Evolutionary conservation across 92 coral and sea anemone genomes (phyloP).

Genomic region (Epizoanthus illoricatus): DNA sequence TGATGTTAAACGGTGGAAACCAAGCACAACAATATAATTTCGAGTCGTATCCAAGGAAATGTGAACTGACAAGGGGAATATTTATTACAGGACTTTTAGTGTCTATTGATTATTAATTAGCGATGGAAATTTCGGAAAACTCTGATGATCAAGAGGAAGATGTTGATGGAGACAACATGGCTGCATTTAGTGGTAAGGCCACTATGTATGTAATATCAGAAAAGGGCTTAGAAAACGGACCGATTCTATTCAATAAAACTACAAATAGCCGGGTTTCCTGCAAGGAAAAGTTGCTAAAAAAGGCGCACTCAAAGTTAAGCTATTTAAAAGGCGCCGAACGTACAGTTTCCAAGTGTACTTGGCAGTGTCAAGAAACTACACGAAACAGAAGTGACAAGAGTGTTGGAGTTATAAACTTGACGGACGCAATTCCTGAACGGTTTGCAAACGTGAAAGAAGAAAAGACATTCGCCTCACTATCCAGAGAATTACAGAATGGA

Average conservation of each 20-base stretch:
- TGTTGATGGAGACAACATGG: neutral
- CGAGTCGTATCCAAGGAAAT: neutral
- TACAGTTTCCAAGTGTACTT: neutral
- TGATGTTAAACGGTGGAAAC: neutral
- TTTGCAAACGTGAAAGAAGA: neutral
- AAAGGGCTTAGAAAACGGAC: slow-evolving; percentile 61
- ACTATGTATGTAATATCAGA: slow-evolving; percentile 80
- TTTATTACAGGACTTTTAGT: neutral
- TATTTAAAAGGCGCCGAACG: neutral
- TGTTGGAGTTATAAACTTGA: neutral
- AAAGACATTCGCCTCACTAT: slow-evolving; percentile 13
- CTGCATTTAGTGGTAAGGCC: slow-evolving; percentile 36
- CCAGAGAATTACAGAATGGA: slow-evolving; percentile 23
- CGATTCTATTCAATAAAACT: slow-evolving; percentile 26
- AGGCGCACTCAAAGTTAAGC: slow-evolving; percentile 4
- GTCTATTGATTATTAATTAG: neutral
- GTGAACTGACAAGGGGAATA: neutral
- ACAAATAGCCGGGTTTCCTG: slow-evolving; percentile 43
- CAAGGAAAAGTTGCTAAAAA: neutral
- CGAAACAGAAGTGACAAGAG: neutral
- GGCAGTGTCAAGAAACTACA: neutral
- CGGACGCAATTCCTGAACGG: slow-evolving; percentile 3
- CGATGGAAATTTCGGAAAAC: neutral
- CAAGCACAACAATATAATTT: neutral
- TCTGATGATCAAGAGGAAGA: neutral